These are phyloP conservation scores for Hyposoter dolosus DNA, from an alignment of 2,888 invertebrate genomes.

Conservation along the genomic window DNA sequence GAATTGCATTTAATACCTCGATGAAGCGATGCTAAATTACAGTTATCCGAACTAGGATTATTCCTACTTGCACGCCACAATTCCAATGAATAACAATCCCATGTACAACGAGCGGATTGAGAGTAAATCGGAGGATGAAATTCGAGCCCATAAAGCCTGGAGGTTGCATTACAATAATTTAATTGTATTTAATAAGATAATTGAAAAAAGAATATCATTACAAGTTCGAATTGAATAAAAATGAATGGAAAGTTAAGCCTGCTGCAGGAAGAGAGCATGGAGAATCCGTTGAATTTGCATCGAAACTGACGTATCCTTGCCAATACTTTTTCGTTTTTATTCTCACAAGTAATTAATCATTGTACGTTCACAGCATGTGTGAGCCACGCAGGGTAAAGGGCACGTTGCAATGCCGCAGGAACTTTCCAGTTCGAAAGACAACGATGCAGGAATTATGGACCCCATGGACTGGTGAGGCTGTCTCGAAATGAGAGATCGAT, in stretches of 20 bases:
- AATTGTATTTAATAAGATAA: background rate
- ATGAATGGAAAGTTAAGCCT: background rate
- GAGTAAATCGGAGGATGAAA: conserved; percentile 31
- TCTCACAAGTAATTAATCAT: conserved; percentile 62
- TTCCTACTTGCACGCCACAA: conserved; percentile 56
- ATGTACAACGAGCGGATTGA: conserved; percentile 31
- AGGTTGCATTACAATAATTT: background rate
- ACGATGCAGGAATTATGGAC: conserved; percentile 62
- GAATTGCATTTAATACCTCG: conserved; percentile 64
- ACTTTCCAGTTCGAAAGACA: conserved; percentile 34
- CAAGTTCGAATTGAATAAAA: conserved; percentile 4
- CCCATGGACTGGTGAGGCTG: conserved; percentile 60
- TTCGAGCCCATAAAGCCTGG: background rate
- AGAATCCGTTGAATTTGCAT: background rate
- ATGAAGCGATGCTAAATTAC: conserved; percentile 59
- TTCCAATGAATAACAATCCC: conserved; percentile 43
- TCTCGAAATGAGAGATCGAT: conserved; percentile 51
- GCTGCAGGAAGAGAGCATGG: too few species aligned
- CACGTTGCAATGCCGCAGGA: conserved; percentile 27
- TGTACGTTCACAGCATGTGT: conserved; percentile 55
- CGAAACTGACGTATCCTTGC: background rate
- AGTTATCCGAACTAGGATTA: conserved; percentile 61
- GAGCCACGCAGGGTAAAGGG: conserved; percentile 47
- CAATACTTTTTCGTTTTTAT: background rate
- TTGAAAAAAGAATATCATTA: background rate